A percentile compares a stretch with the other conserved stretches of the same genome.
These are phyloP conservation scores for Drosophila phalerata DNA, from an alignment of 2,888 invertebrate species.

Conservation along the genomic window DNA sequence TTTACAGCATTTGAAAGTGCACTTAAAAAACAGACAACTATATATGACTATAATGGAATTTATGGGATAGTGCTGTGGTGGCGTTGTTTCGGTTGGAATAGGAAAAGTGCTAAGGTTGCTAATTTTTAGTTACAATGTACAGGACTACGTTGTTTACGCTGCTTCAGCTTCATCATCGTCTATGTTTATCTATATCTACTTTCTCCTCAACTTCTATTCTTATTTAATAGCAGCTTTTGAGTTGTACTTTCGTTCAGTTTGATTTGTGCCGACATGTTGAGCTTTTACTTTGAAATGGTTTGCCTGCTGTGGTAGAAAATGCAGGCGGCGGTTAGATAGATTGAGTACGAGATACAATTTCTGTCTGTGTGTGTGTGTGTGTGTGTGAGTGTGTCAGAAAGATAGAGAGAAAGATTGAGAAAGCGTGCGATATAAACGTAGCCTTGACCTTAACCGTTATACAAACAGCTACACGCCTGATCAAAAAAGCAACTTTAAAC, in stretches of 20 bases:
- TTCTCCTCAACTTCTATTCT: slow-evolving; percentile 7
- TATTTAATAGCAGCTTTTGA: slow-evolving; percentile 36
- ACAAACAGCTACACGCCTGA: slow-evolving; percentile 31
- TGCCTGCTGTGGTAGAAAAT: slow-evolving; percentile 49
- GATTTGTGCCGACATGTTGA: slow-evolving; percentile 76
- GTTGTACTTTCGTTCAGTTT: slow-evolving; percentile 67
- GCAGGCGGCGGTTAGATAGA: slow-evolving; percentile 25
- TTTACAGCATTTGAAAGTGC: slow-evolving; percentile 32
- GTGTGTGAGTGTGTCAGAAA: neutral
- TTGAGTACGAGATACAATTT: slow-evolving; percentile 8
- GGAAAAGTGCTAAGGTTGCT: slow-evolving; percentile 33
- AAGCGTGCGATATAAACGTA: slow-evolving; percentile 52
- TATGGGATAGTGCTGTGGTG: slow-evolving; percentile 49
- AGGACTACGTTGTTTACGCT: slow-evolving; percentile 67
- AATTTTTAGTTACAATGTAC: slow-evolving; percentile 69
- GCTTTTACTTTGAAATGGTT: slow-evolving; percentile 83
- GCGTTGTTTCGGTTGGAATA: slow-evolving; percentile 27
- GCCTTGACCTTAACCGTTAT: slow-evolving; percentile 41
- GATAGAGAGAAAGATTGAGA: slow-evolving; percentile 6
- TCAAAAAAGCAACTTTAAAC: slow-evolving; percentile 14
- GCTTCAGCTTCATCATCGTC: slow-evolving; percentile 27
- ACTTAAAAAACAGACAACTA: slow-evolving; percentile 20
- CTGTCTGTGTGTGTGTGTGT: neutral
- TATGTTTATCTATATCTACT: slow-evolving; percentile 7
- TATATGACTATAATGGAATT: slow-evolving; percentile 42